Conservation (phyloP, 2,888 invertebrate species). For the Hypomecis atomaria region DNA sequence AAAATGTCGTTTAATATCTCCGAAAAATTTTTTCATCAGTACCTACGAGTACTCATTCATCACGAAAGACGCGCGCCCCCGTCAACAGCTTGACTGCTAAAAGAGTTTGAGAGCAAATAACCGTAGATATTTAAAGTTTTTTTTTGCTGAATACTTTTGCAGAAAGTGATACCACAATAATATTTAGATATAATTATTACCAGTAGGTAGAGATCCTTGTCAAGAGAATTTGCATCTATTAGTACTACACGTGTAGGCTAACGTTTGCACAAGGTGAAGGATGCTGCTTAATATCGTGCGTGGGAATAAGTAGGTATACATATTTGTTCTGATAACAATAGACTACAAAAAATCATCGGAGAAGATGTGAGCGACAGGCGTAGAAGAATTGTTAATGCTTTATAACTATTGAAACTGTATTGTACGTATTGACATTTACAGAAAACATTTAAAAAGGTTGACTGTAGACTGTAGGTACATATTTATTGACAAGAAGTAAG, state of each 20-base stretch:
- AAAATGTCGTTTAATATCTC: conserved; percentile 10
- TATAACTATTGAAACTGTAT: neutral
- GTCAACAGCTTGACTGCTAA: too few species aligned
- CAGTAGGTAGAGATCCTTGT: conserved; percentile 44
- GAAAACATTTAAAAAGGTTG: too few species aligned
- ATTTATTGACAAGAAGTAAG: too few species aligned
- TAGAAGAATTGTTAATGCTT: neutral
- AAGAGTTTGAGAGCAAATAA: too few species aligned
- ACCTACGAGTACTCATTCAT: too few species aligned
- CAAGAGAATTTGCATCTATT: conserved; percentile 45
- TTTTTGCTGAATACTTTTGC: too few species aligned
- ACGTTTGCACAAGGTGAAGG: conserved; percentile 46
- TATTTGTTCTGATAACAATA: conserved; percentile 1
- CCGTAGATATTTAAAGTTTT: too few species aligned
- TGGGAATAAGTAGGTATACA: neutral
- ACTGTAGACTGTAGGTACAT: too few species aligned
- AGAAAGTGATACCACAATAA: too few species aligned
- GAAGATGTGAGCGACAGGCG: neutral
- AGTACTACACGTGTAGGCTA: conserved; percentile 45
- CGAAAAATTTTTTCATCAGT: too few species aligned
- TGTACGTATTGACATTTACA: too few species aligned
- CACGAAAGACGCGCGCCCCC: too few species aligned
- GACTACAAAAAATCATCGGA: neutral
- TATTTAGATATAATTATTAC: conserved; percentile 19
- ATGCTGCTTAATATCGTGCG: conserved; percentile 17